These are phyloP conservation scores for Allophyes oxyacanthae DNA, from an alignment of 2,888 invertebrate genomes.

Conservation along the genomic window DNA sequence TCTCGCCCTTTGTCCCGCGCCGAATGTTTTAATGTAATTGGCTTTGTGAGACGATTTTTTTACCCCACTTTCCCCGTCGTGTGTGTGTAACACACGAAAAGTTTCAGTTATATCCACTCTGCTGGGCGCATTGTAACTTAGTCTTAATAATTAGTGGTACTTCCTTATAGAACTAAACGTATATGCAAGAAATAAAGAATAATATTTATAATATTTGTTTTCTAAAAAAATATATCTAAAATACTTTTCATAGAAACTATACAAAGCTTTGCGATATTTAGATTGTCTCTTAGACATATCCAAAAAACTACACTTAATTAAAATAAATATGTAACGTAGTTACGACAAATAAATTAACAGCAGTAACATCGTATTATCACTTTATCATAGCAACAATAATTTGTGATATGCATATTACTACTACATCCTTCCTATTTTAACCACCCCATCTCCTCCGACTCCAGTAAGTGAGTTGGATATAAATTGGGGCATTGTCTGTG, in stretches of 20 bases:
- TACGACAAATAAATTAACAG: conserved; percentile 11
- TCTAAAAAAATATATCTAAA: no score
- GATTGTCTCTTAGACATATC: no score
- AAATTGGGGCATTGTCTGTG: conserved; percentile 89
- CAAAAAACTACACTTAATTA: no score
- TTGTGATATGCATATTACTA: conserved; percentile 58
- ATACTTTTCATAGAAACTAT: no score
- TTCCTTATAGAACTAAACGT: conserved; percentile 14
- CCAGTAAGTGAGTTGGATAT: conserved; percentile 88
- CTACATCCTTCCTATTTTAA: conserved; percentile 70
- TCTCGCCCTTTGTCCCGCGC: conserved; percentile 85
- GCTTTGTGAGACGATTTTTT: conserved; percentile 84
- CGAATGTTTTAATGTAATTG: conserved; percentile 90
- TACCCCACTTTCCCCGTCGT: conserved; percentile 66
- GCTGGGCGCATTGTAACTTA: conserved; percentile 53
- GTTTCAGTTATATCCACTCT: conserved; percentile 60
- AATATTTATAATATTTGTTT: no score
- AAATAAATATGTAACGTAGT: no score
- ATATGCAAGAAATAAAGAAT: neutral
- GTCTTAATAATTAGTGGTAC: conserved; percentile 45
- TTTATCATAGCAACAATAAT: conserved; percentile 15
- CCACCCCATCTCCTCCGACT: conserved; percentile 78
- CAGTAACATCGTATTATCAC: conserved; percentile 12
- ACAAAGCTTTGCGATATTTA: no score
- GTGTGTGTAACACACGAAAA: conserved; percentile 60